These are phyloP conservation scores for Cercopithecus mitis DNA, from an alignment of 2,797 vertebrate species.

Conservation along the genomic window DNA sequence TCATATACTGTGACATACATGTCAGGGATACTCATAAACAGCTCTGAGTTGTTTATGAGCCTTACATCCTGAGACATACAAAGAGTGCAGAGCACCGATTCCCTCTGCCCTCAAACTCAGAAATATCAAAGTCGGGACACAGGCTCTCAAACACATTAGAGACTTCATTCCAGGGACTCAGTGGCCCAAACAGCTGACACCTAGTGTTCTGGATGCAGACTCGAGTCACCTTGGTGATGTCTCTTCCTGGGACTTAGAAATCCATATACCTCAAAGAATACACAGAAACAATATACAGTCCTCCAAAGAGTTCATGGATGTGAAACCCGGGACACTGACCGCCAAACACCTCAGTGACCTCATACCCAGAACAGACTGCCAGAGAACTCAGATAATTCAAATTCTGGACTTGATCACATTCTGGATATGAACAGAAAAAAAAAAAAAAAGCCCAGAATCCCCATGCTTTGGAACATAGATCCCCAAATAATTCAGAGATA, in stretches of 20 bases:
- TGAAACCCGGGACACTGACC: not conserved
- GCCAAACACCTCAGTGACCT: not conserved
- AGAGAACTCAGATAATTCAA: not conserved
- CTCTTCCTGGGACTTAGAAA: not conserved
- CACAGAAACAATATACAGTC: not conserved
- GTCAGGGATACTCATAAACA: not conserved
- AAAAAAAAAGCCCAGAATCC: conserved; percentile 19
- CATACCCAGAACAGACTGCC: not conserved
- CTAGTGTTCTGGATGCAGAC: not conserved
- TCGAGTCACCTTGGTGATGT: not conserved
- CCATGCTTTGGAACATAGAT: not conserved
- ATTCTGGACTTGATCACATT: not conserved
- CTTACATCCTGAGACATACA: not conserved
- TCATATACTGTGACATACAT: not conserved
- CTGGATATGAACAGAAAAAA: conserved; percentile 5
- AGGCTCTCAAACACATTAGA: not conserved
- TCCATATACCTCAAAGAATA: not conserved
- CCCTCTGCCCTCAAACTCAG: not conserved
- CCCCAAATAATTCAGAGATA: not conserved
- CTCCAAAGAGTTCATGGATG: not conserved
- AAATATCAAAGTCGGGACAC: not conserved
- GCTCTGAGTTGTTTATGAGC: not conserved
- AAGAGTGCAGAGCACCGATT: not conserved
- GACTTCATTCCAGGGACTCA: not conserved
- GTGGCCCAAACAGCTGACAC: not conserved